These are phyloP conservation scores for Cuniculus paca DNA, from an alignment of 2,797 vertebrate genomes.

Conservation along the genomic window DNA sequence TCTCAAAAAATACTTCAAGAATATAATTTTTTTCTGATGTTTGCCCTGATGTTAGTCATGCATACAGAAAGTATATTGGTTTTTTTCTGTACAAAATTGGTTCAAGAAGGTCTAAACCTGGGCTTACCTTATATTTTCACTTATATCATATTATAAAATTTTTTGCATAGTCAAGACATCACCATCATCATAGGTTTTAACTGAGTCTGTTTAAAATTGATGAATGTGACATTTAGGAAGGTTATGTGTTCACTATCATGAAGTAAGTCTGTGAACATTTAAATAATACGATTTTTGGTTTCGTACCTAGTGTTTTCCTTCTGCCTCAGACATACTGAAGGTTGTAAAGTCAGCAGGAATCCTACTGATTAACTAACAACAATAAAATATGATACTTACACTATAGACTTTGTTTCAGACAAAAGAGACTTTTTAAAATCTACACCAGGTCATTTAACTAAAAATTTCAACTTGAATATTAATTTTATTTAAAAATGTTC, in stretches of 20 bases:
- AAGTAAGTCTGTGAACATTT: background rate
- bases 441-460: background rate
- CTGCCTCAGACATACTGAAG: background rate
- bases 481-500: constrained; percentile 57
- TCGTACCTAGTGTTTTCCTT: background rate
- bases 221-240: background rate
- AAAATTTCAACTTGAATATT: constrained; percentile 28
- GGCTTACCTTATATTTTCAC: background rate
- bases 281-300: background rate
- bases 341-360: background rate
- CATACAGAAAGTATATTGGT: background rate
- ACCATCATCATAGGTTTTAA: background rate
- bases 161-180: background rate
- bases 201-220: background rate
- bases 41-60: background rate
- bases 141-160: background rate
- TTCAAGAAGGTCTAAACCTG: background rate
- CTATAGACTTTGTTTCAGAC: background rate
- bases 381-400: background rate
- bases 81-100: background rate
- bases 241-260: background rate
- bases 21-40: background rate
- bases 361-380: background rate
- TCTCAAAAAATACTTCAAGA: background rate
- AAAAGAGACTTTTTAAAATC: background rate